Percentiles rank a stretch among this genome's conserved stretches.
Evolutionary conservation across 2,888 invertebrate species (phyloP).

Genomic region (Anaspis maculata): DNA sequence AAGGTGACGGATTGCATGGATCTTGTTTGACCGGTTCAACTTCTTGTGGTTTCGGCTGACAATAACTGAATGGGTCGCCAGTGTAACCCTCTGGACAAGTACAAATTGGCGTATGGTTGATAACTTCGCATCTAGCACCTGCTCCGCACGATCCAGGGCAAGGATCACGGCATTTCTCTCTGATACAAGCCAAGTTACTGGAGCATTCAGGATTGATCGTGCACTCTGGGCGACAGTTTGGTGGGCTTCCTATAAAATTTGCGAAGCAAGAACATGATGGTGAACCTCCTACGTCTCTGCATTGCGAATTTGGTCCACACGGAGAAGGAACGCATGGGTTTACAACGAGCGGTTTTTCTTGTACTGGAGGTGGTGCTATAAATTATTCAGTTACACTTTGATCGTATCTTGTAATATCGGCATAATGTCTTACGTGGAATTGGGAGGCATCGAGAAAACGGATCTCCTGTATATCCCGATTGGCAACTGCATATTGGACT

Average conservation of each 20-base stretch:
- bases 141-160: constrained; percentile 57
- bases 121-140: constrained; percentile 54
- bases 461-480: constrained; percentile 55
- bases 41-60: constrained; percentile 32
- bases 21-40: constrained; percentile 23
- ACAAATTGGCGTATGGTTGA: constrained; percentile 60
- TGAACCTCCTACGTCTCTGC: constrained; percentile 44
- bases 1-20: constrained; percentile 47
- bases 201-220: constrained; percentile 48
- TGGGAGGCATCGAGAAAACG: constrained; percentile 52
- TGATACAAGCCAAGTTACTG: constrained; percentile 45
- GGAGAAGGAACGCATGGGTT: constrained; percentile 51
- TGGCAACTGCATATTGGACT: constrained; percentile 60
- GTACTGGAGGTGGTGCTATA: constrained; percentile 21
- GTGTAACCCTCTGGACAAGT: constrained; percentile 54
- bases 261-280: constrained; percentile 48
- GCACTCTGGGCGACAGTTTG: constrained; percentile 51
- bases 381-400: no score
- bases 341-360: constrained; percentile 19
- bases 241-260: constrained; percentile 46
- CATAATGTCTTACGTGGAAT: constrained; percentile 34
- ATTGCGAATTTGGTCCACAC: constrained; percentile 51
- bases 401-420: constrained; percentile 5
- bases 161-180: constrained; percentile 55
- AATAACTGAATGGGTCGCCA: constrained; percentile 52